Evolutionary conservation across 2,888 invertebrate species (phyloP).

Genomic region (Ectemnius continuus): DNA sequence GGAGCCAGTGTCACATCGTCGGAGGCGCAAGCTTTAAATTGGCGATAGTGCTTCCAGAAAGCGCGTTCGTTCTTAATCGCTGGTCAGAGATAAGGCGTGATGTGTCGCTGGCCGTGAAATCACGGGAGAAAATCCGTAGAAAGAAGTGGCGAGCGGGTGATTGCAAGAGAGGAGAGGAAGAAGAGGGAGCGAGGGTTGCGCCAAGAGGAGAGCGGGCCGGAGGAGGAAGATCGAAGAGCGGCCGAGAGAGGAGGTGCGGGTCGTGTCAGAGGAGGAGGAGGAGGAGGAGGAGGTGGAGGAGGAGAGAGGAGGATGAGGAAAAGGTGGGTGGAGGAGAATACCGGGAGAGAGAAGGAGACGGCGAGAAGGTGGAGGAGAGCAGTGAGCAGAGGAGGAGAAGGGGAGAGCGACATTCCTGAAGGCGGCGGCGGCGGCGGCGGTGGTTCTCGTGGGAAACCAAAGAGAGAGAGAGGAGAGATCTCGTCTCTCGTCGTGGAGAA

Average conservation of each 20-base stretch:
- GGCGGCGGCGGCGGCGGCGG: constrained; percentile 76
- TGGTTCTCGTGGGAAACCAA: constrained; percentile 77
- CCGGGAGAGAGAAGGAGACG: constrained; percentile 48
- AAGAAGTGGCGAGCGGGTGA: constrained; percentile 12
- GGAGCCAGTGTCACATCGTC: too few species aligned
- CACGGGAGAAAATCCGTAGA: constrained; percentile 40
- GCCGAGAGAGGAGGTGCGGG: constrained; percentile 26
- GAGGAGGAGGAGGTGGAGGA: constrained; percentile 24
- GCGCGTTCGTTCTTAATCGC: constrained; percentile 45
- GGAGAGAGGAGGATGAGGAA: constrained; percentile 50
- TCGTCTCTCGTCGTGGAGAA: constrained; percentile 57
- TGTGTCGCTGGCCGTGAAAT: constrained; percentile 52
- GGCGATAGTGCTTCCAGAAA: constrained; percentile 33
- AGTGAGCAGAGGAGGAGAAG: constrained; percentile 58
- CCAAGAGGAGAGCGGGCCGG: background rate
- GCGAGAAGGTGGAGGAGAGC: constrained; percentile 46
- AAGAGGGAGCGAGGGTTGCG: constrained; percentile 30
- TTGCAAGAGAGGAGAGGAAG: background rate
- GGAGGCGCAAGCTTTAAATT: constrained; percentile 25
- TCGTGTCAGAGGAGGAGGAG: constrained; percentile 35
- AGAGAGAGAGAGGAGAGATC: constrained; percentile 70
- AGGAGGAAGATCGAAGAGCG: background rate
- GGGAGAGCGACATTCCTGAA: constrained; percentile 78
- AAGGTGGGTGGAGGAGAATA: constrained; percentile 41
- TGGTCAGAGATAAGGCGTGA: constrained; percentile 42